These are phyloP conservation scores for Xylota sylvarum DNA, from an alignment of 2,888 invertebrate genomes.

Conservation along the genomic window DNA sequence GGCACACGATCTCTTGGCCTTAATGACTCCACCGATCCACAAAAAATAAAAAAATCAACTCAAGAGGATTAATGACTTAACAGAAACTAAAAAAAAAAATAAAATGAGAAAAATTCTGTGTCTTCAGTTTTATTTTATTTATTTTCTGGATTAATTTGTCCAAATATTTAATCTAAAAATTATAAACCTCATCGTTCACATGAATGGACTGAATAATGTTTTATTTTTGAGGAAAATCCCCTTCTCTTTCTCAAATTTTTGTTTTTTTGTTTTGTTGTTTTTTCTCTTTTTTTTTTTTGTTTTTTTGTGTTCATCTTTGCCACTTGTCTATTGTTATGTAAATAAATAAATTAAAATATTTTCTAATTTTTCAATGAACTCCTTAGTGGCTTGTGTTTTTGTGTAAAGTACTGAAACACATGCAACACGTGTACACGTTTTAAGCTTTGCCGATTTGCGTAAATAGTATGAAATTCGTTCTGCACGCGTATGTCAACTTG, in stretches of 20 bases:
- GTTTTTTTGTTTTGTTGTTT: slow-evolving; percentile 1
- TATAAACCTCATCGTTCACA: not conserved
- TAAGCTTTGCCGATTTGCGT: slow-evolving; percentile 4
- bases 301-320: not conserved
- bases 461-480: slow-evolving; percentile 12
- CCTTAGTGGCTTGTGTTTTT: not conserved
- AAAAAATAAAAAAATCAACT: not conserved
- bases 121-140: not conserved
- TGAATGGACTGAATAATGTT: not conserved
- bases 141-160: slow-evolving; percentile 1
- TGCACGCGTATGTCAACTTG: slow-evolving; percentile 25
- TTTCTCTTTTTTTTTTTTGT: not conserved
- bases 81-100: not conserved
- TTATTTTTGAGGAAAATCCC: slow-evolving; percentile 5
- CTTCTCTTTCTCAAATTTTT: not conserved
- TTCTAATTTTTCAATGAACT: not conserved
- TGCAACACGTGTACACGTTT: slow-evolving; percentile 20
- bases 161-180: slow-evolving; percentile 15
- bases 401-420: not conserved
- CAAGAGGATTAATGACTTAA: not conserved
- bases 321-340: slow-evolving; percentile 10
- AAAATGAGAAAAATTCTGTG: not conserved
- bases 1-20: not conserved
- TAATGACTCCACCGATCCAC: not conserved
- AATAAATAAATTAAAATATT: slow-evolving; percentile 15